Base-by-base conservation (phyloP, 1,140 invertebrate genomes). In the Drosophila nannoptera region DNA sequence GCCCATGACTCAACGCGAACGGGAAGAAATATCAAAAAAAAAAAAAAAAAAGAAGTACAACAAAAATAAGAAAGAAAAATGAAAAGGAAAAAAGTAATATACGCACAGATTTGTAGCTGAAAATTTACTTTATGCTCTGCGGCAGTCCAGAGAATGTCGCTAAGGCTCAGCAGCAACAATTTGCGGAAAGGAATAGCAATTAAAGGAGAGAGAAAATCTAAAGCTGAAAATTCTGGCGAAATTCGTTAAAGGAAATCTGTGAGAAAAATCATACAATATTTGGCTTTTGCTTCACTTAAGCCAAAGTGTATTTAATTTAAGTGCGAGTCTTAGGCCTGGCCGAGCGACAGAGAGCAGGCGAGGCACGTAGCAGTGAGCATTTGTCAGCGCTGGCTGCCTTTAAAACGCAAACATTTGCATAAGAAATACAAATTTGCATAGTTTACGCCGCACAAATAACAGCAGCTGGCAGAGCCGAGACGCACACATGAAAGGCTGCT, bases 371-470 rank as follows among this genome's bases (percentile, higher is more conserved):
- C 49, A 52, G 9, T 52, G 33, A 58, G 36, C 49, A 59, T 73
- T 73, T 74, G 43, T 46, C 43, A 59, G 33, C 62, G 36, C 46
- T 61, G n/a, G 49, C 56, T 54, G 46, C 60, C 58, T 76, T 61
- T 61, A 60, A 56, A 45, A 55, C 7, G 48, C 62, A 77, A 75
- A 71, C 59, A 77, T 77, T 77, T 77, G 68, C 72, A 71, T 70
- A 72, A 77, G 72, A 67, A 75, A 67, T 77, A 59, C 62, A 77
- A 77, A 75, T 77, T 77, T 71, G 59, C 72, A 71, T 77, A 67
- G 75, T 67, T 77, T 71, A 70, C 54, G 12, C 14, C 52, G 46
- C 52, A 63, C 22, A 72, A 48, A 58, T 69, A 62, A 58, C 67
- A 58, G 53, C 53, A 52, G 38, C 11, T 43, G 22, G 50, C 12